Evolutionary conservation across 2,113 vertebrate species (phyloP).

Genomic region (Phasianus colchicus): DNA sequence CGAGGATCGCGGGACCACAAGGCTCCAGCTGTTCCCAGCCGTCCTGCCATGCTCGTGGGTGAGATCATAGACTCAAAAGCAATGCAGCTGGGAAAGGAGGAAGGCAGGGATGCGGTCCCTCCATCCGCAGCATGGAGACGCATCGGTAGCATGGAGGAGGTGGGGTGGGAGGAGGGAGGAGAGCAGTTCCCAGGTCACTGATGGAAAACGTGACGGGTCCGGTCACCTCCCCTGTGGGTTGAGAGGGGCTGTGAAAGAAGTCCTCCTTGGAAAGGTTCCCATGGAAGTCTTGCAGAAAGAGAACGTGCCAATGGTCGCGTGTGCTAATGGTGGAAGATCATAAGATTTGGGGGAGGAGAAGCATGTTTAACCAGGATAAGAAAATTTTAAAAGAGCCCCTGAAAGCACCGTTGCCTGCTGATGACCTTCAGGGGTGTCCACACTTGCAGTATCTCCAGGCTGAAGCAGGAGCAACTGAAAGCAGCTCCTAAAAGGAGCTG

Average conservation of each 20-base stretch:
- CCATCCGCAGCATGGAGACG: accelerated
- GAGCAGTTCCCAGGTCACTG: neutral
- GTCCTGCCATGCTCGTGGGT: neutral
- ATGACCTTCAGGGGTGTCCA: neutral
- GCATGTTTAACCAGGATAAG: neutral
- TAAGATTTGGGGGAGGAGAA: neutral
- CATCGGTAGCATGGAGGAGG: neutral
- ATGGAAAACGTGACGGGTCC: neutral
- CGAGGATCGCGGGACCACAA: neutral
- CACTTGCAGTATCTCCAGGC: neutral
- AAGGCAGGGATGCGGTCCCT: neutral
- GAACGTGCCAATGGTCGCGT: neutral
- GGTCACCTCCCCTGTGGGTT: neutral
- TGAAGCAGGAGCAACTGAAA: neutral
- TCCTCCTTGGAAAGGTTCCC: conserved; percentile 49
- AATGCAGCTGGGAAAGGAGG: neutral
- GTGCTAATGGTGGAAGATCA: neutral
- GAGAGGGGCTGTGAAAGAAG: conserved; percentile 14
- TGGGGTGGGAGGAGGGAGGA: neutral
- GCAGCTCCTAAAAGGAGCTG: neutral
- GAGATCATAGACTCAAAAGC: neutral
- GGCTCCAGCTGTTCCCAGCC: neutral
- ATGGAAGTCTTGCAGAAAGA: neutral
- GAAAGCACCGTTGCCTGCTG: neutral
- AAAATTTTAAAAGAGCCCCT: neutral